A percentile compares a stretch with the other conserved stretches of the same genome.
Evolutionary conservation across 2,888 invertebrate genomes (phyloP).

Genomic region (Pyrrhosoma nymphula): DNA sequence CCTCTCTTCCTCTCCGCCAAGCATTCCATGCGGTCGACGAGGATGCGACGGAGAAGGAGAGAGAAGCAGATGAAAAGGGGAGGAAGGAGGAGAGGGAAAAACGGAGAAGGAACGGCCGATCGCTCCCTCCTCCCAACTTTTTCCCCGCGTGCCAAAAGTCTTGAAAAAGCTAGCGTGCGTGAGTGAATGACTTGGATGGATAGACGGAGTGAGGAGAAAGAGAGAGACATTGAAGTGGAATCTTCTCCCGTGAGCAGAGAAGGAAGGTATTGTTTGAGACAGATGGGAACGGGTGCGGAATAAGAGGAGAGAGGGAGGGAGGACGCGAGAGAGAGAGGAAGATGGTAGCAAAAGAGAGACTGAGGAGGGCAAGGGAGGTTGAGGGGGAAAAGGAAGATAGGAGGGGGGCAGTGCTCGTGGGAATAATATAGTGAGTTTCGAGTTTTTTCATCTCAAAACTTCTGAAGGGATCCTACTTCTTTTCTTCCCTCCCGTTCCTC

Average conservation of each 20-base stretch:
- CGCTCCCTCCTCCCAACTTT: background rate
- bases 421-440: constrained; percentile 44
- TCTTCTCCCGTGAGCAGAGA: background rate
- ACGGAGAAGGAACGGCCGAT: background rate
- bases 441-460: constrained; percentile 67
- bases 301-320: background rate
- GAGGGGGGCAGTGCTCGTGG: background rate
- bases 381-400: background rate
- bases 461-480: constrained; percentile 64
- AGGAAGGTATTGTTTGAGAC: constrained; percentile 37
- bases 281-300: background rate
- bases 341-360: no score
- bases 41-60: background rate
- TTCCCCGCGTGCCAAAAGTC: constrained; percentile 53
- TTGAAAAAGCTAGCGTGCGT: constrained; percentile 47
- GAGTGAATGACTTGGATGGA: constrained; percentile 52
- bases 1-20: background rate
- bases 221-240: constrained; percentile 27
- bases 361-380: background rate
- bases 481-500: constrained; percentile 30
- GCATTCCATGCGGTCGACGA: constrained; percentile 12
- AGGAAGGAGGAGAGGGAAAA: background rate
- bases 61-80: constrained; percentile 17
- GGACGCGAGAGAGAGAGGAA: background rate
- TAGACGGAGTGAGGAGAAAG: background rate